phyloP scores from a whole-genome alignment of 2,888 invertebrate species.

The Plagodis pulveraria region DNA sequence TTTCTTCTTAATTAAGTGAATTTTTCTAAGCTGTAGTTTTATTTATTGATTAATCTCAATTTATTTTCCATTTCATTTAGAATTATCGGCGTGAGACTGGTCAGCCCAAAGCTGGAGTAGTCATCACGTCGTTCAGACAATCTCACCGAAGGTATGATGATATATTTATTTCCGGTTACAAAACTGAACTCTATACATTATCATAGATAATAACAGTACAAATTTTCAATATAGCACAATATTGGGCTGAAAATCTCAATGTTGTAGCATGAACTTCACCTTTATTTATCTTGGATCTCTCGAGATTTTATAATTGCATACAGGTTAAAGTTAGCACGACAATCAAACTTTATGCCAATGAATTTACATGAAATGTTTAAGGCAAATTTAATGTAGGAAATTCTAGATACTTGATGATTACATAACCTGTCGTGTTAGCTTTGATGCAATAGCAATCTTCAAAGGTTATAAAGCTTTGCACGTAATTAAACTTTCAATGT shows the following conservation, averaged over 20 bases:
- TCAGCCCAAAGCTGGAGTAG: slow-evolving; percentile 92
- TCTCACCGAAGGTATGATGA: slow-evolving; percentile 91
- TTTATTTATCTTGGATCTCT: slow-evolving; percentile 27
- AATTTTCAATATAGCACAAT: slow-evolving; percentile 51
- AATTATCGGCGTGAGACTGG: slow-evolving; percentile 79
- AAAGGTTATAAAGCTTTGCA: slow-evolving; percentile 55
- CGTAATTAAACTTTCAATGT: slow-evolving; percentile 43
- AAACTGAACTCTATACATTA: slow-evolving; percentile 41
- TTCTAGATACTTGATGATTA: background rate
- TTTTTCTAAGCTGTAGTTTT: too few relatives aligned
- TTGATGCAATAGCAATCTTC: slow-evolving; percentile 10
- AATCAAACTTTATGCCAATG: background rate
- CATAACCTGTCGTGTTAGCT: slow-evolving; percentile 13
- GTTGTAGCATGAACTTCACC: slow-evolving; percentile 66
- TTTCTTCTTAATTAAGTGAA: too few relatives aligned
- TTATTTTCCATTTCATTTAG: slow-evolving; percentile 45
- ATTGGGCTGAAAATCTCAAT: slow-evolving; percentile 64
- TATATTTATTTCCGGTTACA: slow-evolving; percentile 5
- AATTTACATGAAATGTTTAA: too few relatives aligned
- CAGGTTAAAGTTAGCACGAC: slow-evolving; percentile 16
- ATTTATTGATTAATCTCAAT: too few relatives aligned
- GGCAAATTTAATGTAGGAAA: too few relatives aligned
- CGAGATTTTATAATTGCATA: slow-evolving; percentile 8
- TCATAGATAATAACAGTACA: slow-evolving; percentile 39
- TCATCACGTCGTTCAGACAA: slow-evolving; percentile 95